phyloP scores from a whole-genome alignment of 1,140 invertebrate genomes.

The Papilio polyxenes region DNA sequence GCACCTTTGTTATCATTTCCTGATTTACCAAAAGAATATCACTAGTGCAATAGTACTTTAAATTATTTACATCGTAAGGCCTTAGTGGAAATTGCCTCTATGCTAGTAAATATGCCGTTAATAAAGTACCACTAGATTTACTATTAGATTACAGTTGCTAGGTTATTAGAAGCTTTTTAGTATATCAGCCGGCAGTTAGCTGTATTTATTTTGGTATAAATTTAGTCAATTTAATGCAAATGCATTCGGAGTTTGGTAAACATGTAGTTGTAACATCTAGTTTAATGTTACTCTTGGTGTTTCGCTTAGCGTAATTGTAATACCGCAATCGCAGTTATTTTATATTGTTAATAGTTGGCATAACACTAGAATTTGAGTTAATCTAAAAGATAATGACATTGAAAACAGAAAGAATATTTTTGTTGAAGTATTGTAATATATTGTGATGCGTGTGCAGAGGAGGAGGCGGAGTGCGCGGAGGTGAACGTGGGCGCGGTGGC shows the following conservation, averaged over 20 bases:
- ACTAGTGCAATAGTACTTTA: conserved; percentile 41
- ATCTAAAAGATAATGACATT: too few relatives aligned
- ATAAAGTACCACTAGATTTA: not conserved
- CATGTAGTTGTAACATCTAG: not conserved
- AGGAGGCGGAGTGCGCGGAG: conserved; percentile 65
- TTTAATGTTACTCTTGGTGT: not conserved
- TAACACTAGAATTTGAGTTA: too few relatives aligned
- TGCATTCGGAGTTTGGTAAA: not conserved
- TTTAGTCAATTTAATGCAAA: not conserved
- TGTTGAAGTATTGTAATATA: not conserved
- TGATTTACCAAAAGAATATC: conserved; percentile 56
- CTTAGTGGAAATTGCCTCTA: not conserved
- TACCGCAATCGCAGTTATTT: too few relatives aligned
- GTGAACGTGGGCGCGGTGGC: conserved; percentile 75
- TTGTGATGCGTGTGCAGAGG: conserved; percentile 54
- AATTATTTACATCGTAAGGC: conserved; percentile 5
- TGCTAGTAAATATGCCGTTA: not conserved
- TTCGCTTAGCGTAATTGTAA: not conserved
- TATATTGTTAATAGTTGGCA: too few relatives aligned
- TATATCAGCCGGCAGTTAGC: not conserved
- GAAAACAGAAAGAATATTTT: not conserved
- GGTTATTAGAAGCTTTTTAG: conserved; percentile 19
- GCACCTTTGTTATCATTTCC: conserved; percentile 74
- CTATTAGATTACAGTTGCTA: not conserved
- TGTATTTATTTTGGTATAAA: not conserved